A percentile compares a stretch with the other conserved stretches of the same genome.
Conservation (phyloP, 92 coral and sea anemone species). For the Pocillopora grandis region DNA sequence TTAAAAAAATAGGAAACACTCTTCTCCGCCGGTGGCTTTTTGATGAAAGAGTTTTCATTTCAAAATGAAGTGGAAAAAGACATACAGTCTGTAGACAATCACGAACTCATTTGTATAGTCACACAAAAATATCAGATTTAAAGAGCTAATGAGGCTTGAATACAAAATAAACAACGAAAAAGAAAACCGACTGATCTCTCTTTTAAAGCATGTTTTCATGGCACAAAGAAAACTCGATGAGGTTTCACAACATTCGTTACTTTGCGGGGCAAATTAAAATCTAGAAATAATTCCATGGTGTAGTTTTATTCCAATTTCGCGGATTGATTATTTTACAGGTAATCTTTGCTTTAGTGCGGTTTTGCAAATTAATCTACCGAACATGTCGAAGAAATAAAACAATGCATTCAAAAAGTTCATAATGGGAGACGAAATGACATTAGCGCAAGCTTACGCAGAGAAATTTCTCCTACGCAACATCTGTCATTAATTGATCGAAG, state of each 20-base stretch:
- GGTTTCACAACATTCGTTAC: too few relatives aligned
- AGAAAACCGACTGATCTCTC: background rate
- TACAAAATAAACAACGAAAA: background rate
- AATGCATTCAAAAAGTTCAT: conserved; percentile 6
- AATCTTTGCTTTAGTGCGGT: background rate
- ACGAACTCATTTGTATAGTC: background rate
- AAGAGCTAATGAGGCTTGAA: conserved; percentile 15
- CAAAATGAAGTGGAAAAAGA: background rate
- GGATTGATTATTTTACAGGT: background rate
- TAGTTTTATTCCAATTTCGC: background rate
- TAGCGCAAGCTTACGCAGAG: background rate
- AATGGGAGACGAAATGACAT: conserved; percentile 9
- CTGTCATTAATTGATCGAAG: conserved; percentile 32
- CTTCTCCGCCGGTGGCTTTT: background rate
- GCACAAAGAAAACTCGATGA: background rate
- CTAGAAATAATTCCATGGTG: background rate
- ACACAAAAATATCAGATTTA: conserved; percentile 10
- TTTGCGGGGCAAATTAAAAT: too few relatives aligned
- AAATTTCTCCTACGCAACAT: conserved; percentile 10
- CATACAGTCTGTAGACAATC: background rate
- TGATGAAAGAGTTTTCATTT: background rate
- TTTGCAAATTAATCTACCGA: conserved; percentile 1
- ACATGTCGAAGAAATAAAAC: background rate
- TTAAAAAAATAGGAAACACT: background rate
- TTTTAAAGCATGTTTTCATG: background rate